Evolutionary conservation across 2,113 vertebrate genomes (phyloP).

Genomic region (Limnothrissa miodon): DNA sequence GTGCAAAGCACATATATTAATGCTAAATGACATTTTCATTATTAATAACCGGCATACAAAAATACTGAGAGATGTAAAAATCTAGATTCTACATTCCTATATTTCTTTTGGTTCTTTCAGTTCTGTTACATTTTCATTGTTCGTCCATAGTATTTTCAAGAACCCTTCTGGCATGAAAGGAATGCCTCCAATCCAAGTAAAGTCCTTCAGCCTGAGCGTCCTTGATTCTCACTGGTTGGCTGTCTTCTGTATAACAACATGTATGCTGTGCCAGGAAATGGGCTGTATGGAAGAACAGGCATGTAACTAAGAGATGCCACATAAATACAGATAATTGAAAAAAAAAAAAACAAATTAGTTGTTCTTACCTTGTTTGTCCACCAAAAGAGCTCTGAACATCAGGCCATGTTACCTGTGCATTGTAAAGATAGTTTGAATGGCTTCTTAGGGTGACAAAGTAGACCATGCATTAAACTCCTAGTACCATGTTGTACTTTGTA

Average conservation of each 20-base stretch:
- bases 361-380: constrained; percentile 14
- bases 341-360: not conserved
- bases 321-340: not conserved
- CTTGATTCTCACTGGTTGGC: not conserved
- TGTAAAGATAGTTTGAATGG: not conserved
- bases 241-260: constrained; percentile 66
- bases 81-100: too few relatives aligned
- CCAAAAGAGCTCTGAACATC: constrained; percentile 53
- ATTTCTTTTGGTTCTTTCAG: too few relatives aligned
- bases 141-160: not conserved
- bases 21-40: too few relatives aligned
- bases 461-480: not conserved
- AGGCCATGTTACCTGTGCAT: constrained; percentile 57
- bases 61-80: too few relatives aligned
- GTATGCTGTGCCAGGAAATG: constrained; percentile 52
- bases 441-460: not conserved
- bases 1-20: too few relatives aligned
- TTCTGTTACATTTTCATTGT: not conserved
- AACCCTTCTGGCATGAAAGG: not conserved
- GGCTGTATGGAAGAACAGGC: constrained; percentile 34
- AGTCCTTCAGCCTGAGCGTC: constrained; percentile 41
- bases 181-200: not conserved
- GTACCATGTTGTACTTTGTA: not conserved
- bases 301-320: not conserved
- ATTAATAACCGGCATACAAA: too few relatives aligned